A percentile compares a stretch with the other conserved stretches of the same genome.
phyloP scores from a whole-genome alignment of 2,797 vertebrate species.

The Smutsia temminckii region DNA sequence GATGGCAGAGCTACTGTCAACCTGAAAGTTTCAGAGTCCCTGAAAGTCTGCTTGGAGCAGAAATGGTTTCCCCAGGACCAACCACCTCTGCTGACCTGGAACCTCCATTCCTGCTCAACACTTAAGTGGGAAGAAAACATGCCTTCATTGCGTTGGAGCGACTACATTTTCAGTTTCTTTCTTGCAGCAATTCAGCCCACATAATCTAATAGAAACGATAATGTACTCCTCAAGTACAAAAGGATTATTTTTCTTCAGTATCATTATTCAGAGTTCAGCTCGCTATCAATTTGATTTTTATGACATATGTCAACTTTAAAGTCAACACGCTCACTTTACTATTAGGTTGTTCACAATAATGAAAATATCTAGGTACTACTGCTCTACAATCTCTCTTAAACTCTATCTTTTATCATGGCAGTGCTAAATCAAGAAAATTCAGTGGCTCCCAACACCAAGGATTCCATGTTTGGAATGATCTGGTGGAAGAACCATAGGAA shows the following conservation, averaged over 20 bases:
- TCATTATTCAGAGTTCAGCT: constrained; percentile 35
- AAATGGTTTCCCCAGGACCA: background rate
- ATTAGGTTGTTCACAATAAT: constrained; percentile 5
- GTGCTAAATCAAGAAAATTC: constrained; percentile 39
- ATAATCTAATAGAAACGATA: constrained; percentile 18
- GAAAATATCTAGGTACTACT: background rate
- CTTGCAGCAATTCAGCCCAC: background rate
- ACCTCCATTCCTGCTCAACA: background rate
- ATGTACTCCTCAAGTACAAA: background rate
- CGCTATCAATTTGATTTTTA: constrained; percentile 54
- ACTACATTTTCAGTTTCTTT: background rate
- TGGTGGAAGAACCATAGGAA: background rate
- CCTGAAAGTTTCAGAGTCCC: background rate
- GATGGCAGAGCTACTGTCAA: background rate
- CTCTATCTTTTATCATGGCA: background rate
- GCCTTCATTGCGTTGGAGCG: background rate
- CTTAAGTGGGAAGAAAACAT: background rate
- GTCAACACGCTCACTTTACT: constrained; percentile 56
- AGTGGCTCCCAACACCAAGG: background rate
- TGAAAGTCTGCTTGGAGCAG: background rate
- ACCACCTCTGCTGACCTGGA: background rate
- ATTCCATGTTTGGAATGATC: background rate
- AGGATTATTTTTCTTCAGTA: constrained; percentile 10
- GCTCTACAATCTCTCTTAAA: constrained; percentile 52
- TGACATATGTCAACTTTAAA: constrained; percentile 32